Percentiles rank a stretch among this genome's conserved stretches.
Evolutionary conservation across 2,797 vertebrate species (phyloP).

Genomic region (Scarus forsteni): DNA sequence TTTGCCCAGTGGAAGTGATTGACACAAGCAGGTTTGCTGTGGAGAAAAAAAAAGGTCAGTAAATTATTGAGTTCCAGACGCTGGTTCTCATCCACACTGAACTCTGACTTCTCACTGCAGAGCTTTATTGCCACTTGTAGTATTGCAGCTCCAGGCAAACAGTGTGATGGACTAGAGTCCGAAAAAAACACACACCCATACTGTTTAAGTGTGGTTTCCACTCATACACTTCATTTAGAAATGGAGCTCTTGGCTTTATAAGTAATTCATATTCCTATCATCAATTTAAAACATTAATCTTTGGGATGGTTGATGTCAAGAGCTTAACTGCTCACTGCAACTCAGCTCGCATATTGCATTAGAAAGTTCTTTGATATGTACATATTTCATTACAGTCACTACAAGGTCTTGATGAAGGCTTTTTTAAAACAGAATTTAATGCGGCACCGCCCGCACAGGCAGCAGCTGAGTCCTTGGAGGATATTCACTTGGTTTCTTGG

Average conservation of each 20-base stretch:
- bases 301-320: background rate
- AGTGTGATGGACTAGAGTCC: constrained; percentile 7
- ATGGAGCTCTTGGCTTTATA: background rate
- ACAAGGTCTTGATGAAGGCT: background rate
- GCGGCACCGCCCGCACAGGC: constrained; percentile 8
- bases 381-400: constrained; percentile 5
- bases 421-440: constrained; percentile 17
- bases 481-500: constrained; percentile 43
- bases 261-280: background rate
- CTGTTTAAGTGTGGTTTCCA: background rate
- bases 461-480: constrained; percentile 67
- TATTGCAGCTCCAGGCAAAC: constrained; percentile 24
- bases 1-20: constrained; percentile 61
- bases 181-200: constrained; percentile 9
- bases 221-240: background rate
- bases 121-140: constrained; percentile 50
- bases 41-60: constrained; percentile 50
- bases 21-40: constrained; percentile 65
- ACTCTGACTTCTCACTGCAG: constrained; percentile 48
- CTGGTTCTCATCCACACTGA: constrained; percentile 51
- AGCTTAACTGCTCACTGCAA: background rate
- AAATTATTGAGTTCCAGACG: constrained; percentile 58
- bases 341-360: background rate
- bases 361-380: background rate
- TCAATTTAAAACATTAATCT: background rate